Evolutionary conservation across 1,140 invertebrate genomes (phyloP), one percentile per base, ranked within the genome.

Genomic region (Trypoxylus dichotomus): DNA sequence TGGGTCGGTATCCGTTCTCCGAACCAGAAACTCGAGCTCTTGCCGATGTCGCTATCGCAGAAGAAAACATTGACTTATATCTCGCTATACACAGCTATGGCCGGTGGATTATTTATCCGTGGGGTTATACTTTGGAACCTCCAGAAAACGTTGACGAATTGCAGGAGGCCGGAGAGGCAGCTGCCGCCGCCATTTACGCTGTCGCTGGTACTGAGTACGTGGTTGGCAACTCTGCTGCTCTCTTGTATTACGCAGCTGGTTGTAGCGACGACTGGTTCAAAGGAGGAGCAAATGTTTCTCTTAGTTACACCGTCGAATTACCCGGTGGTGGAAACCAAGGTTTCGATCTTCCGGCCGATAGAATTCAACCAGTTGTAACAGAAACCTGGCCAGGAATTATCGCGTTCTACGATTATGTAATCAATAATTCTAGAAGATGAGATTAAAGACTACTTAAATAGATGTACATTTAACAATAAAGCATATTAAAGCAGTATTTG

Each of bases 1-100:
- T 91, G 42, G 95, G 96, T 25, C 86, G 89, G 0, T 77, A 76
- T 0, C 85, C 93, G 0, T 93, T 94, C 81, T 96, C 94, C 0
- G 95, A 96, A 84, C 87, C 91, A 0, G 94, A 95, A 83, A 90
- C 92, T 0, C 83, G 83, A 76, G 87, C 91, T 0, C 85, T 94
- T 21, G 87, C 90, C 0, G 81, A 90, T 41, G 88, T 89, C 68
- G 83, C 90, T 8, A 78, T 81, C n/a, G 82, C 88, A 0, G 86
- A 90, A 1, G 81, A 84, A 86, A 86, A 89, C 85, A 80, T 90
- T 8, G 88, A 89, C 72, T 87, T 91, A 24, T 97, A 93, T 82
- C 86, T 96, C 24, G 90, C 91, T 0, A 89, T 95, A 77, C 95
- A 96, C 83, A 93, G 93, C 6, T 96, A 93, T 82, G 91, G 91